These are phyloP conservation scores for Caenorhabditis wallacei DNA, from an alignment of 2,888 invertebrate genomes.

Conservation along the genomic window DNA sequence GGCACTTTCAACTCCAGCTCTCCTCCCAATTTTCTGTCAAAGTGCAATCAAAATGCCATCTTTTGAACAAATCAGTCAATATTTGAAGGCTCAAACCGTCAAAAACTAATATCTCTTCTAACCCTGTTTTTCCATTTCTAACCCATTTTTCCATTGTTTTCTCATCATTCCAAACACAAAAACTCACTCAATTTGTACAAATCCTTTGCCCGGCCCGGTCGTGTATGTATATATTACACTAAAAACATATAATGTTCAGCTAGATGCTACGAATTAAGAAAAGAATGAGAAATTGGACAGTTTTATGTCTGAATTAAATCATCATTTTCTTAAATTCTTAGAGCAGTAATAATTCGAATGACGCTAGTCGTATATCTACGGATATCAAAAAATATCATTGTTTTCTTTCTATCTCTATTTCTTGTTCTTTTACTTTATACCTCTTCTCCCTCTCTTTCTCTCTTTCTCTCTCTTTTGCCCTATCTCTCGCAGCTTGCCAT, in stretches of 20 bases:
- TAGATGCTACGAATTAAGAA: background rate
- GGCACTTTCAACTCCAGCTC: background rate
- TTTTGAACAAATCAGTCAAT: constrained; percentile 11
- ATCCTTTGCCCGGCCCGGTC: constrained; percentile 1
- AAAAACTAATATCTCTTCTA: constrained; percentile 26
- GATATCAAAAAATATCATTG: background rate
- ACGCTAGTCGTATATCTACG: constrained; percentile 44
- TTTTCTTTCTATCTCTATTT: background rate
- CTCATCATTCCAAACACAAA: constrained; percentile 23
- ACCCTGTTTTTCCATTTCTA: background rate
- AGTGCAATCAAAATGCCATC: background rate
- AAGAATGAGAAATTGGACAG: background rate
- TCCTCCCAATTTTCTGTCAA: constrained; percentile 11
- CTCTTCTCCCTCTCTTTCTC: constrained; percentile 5
- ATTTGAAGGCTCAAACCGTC: constrained; percentile 22
- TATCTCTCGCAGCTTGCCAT: constrained; percentile 33
- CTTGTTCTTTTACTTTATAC: background rate
- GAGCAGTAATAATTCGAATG: constrained; percentile 17
- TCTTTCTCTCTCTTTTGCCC: constrained; percentile 9
- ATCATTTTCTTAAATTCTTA: background rate
- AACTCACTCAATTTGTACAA: constrained; percentile 23
- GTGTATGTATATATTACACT: constrained; percentile 11
- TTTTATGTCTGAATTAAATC: background rate
- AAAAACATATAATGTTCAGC: background rate
- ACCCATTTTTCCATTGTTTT: background rate